These are phyloP conservation scores for Cerastis rubricosa DNA, from an alignment of 2,888 invertebrate genomes.

Conservation along the genomic window DNA sequence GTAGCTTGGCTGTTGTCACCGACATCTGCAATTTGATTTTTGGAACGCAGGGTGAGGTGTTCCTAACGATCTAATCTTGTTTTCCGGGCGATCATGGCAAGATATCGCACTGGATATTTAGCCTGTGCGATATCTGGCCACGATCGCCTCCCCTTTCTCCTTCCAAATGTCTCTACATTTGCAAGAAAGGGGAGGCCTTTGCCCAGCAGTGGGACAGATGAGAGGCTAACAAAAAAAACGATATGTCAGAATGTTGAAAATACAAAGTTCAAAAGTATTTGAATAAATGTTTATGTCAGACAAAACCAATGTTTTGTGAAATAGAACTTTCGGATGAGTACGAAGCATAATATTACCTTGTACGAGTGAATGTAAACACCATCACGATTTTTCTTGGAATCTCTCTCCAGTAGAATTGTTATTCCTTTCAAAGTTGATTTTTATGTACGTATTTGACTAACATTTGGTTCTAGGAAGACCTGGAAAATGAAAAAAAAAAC, in stretches of 20 bases:
- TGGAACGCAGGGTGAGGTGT: too few species aligned
- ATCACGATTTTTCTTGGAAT: background rate
- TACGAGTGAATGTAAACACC: background rate
- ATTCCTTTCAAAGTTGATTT: background rate
- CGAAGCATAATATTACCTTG: background rate
- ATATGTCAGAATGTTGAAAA: background rate
- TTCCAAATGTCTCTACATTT: too few species aligned
- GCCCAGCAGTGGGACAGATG: too few species aligned
- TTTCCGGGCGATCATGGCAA: too few species aligned
- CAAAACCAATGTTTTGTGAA: background rate
- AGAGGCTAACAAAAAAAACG: too few species aligned
- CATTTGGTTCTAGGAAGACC: background rate
- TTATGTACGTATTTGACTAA: background rate
- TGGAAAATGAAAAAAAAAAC: background rate
- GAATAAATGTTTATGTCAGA: background rate
- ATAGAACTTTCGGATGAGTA: background rate
- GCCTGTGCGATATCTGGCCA: too few species aligned
- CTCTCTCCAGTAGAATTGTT: background rate
- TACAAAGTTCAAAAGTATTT: background rate
- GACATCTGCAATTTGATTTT: too few species aligned
- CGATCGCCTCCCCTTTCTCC: too few species aligned
- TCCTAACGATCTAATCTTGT: too few species aligned
- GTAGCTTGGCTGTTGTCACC: too few species aligned
- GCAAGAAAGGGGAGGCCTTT: too few species aligned
- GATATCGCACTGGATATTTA: too few species aligned